Evolutionary conservation across 2,888 invertebrate genomes (phyloP), one percentile per base, ranked within the genome.

Genomic region (Cryptocheilus praepositus): DNA sequence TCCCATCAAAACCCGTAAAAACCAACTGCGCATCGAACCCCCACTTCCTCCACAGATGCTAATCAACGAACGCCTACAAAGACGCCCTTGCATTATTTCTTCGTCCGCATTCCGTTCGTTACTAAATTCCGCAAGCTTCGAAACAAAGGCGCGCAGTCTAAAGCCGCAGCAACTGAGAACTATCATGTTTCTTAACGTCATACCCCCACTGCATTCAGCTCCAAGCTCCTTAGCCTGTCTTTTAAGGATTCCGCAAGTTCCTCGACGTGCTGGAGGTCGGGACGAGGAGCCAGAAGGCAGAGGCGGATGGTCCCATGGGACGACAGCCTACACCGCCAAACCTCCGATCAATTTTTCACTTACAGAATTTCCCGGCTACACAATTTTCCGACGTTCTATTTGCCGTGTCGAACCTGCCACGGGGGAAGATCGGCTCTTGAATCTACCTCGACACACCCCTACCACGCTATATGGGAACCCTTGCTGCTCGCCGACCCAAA

Each of bases 321-420:
- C 55, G 54, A 56, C 55, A 56, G 22, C 59, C 71, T 64, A 60
- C 70, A 67, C 67, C 64, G 56, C 45, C 71, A 65, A 78, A 78
- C 70, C 71, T 62, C 65, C 77, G 81, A 80, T 81, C 80, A 81
- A 83, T 83, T 81, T 83, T 83, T 81, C 83, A 80, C 81, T 82
- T 79, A 77, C 71, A 69, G 67, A 73, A 80, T 77, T 71, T 70
- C 64, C 64, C 57, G 62, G 67, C 61, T 62, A 66, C 71, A 71
- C 74, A 77, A 79, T 75, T 81, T 76, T 73, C 75, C 76, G 63
- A 71, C 51, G 51, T 67, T 72, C 72, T 70, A 65, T 70, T 67
- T 62, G 71, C 70, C 69, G 60, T 55, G 61, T 70, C 67, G 67
- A 61, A 71, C 18, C 58, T 66, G 53, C 63, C 74, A 63, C 66